Base-by-base conservation (phyloP, 1,140 invertebrate genomes). In the Ceratosolen solmsi region DNA sequence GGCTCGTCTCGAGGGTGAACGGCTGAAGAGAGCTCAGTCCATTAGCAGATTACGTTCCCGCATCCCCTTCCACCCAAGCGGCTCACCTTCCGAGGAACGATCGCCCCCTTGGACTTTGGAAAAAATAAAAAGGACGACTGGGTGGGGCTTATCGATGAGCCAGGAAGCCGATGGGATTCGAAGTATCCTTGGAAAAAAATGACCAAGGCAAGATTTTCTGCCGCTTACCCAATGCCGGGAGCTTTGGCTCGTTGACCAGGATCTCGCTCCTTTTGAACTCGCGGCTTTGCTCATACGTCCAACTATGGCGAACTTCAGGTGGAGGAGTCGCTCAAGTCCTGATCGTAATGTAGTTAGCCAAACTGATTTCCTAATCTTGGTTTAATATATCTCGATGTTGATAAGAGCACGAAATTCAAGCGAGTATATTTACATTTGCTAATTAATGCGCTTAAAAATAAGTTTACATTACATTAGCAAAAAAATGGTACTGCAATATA, bases 21-120 rank as follows among this genome's bases (percentile, higher is more conserved):
- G 54, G 41, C 82, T 36, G 46, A 70, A 20, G 72, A 58, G 72
- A 46, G 73, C 60, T n/a, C 84, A 89, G 89, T 90, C 89, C 89
- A 90, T 90, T 90, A 90, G 89, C 89, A 90, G 89, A 90, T 90
- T 90, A 90, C 89, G 88, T 87, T 84, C 86, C 86, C 86, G 84
- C 88, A 86, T 85, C 85, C 86, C 85, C 86, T 86, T 87, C 88
- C 36, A 86, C 89, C 88, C 88, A 85, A 84, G n/a, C 30, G 5
- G 33, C 56, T 58, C 70, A 56, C 71, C 54, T 72, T 78, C 49
- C 27, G 49, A 25, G 17, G 46, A 51, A 51, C 51, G 56, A 33
- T 54, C 76, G 63, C n/a, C 76, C n/a, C 76, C 33, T 79, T 49
- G 76, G 30, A 70, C 30, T n/a, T 38, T 22, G 73, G 30, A 33